phyloP scores from a whole-genome alignment of 2,113 vertebrate species.

The Gracilinanus agilis region DNA sequence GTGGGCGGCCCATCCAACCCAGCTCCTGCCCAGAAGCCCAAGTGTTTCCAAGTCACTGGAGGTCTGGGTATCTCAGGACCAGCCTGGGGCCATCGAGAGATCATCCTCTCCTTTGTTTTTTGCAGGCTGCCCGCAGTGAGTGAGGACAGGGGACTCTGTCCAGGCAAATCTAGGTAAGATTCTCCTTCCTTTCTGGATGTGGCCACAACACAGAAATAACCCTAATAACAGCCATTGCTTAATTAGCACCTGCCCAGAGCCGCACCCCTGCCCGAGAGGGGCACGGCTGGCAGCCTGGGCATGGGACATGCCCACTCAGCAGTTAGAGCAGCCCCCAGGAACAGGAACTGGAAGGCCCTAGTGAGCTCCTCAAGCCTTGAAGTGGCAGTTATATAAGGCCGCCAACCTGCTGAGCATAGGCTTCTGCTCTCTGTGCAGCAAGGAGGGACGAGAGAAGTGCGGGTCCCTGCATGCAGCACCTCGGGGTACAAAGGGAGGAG shows the following conservation, averaged over 20 bases:
- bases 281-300: background rate
- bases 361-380: background rate
- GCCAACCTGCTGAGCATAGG: background rate
- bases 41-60: background rate
- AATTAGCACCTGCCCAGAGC: background rate
- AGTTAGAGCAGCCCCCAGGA: too few relatives aligned
- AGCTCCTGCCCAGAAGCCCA: background rate
- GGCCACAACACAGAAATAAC: background rate
- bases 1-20: too few relatives aligned
- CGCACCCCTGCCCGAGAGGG: background rate
- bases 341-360: background rate
- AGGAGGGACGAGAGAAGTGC: background rate
- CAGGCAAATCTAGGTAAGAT: background rate
- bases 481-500: background rate
- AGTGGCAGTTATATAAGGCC: background rate
- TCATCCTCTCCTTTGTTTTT: background rate
- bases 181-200: background rate
- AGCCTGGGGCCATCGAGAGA: background rate
- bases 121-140: background rate
- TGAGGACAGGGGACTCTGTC: background rate
- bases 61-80: background rate
- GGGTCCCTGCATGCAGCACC: background rate
- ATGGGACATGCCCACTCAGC: background rate
- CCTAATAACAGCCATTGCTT: background rate
- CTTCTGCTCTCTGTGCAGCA: background rate